Conservation (phyloP, 2,888 invertebrate species). For the Nezara viridula region DNA sequence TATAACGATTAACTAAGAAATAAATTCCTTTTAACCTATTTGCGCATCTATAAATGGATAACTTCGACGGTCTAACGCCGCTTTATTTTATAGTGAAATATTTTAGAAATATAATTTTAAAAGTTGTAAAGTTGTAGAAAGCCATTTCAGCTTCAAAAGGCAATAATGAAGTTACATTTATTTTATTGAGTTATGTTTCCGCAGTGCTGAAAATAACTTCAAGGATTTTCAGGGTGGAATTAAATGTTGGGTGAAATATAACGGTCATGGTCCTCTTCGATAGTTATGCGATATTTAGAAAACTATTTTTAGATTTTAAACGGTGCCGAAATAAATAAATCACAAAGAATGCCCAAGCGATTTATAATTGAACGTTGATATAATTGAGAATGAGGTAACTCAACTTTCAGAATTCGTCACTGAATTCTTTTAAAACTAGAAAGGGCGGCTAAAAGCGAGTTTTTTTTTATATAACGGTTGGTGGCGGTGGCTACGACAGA, state of each 20-base stretch:
- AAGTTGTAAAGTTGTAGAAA: not conserved
- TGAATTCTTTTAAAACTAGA: not conserved
- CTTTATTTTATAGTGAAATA: no score
- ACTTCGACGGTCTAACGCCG: no score
- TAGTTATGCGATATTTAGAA: not conserved
- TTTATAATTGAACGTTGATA: not conserved
- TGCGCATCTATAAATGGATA: no score
- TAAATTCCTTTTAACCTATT: no score
- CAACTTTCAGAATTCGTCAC: not conserved
- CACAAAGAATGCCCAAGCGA: no score
- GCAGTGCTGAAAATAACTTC: not conserved
- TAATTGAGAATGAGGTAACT: not conserved
- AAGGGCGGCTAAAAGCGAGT: not conserved
- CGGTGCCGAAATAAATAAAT: no score
- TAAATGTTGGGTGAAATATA: not conserved
- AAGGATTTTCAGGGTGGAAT: not conserved
- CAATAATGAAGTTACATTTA: conserved; percentile 12
- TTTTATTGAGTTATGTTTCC: not conserved
- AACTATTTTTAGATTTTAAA: no score
- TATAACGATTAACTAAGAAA: not conserved
- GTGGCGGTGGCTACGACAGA: not conserved
- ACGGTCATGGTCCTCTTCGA: not conserved
- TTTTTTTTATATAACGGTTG: not conserved
- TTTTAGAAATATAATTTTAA: not conserved
- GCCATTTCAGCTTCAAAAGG: not conserved